Evolutionary conservation across 2,797 vertebrate genomes (phyloP).

Genomic region (Acipenser ruthenus): DNA sequence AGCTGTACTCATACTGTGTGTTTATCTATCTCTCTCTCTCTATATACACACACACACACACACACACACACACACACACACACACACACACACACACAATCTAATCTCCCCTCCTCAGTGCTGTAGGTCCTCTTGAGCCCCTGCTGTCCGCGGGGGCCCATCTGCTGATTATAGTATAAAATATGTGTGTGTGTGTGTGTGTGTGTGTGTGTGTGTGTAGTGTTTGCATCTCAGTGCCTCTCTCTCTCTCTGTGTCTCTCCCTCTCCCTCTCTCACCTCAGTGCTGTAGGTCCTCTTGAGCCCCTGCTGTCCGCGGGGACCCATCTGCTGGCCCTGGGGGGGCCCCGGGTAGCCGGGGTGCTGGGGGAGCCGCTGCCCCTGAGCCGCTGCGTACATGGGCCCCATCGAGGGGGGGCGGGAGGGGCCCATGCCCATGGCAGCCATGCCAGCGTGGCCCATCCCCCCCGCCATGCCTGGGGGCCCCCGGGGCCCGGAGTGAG

Average conservation of each 20-base stretch:
- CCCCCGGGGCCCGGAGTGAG: slow-evolving; percentile 75
- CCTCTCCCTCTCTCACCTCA: slow-evolving; percentile 59
- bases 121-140: slow-evolving; percentile 77
- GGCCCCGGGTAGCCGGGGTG: slow-evolving; percentile 64
- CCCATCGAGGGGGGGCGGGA: slow-evolving; percentile 56
- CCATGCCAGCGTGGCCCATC: slow-evolving; percentile 51
- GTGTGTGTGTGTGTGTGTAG: neutral
- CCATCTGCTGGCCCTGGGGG: slow-evolving; percentile 61
- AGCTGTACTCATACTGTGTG: no score
- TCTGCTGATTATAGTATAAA: slow-evolving; percentile 36
- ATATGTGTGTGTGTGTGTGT: neutral
- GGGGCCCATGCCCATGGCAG: slow-evolving; percentile 65
- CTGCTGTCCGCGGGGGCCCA: slow-evolving; percentile 60
- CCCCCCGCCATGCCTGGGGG: slow-evolving; percentile 41
- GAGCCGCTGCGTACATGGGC: slow-evolving; percentile 56
- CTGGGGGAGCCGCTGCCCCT: slow-evolving; percentile 74
- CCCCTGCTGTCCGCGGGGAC: slow-evolving; percentile 57
- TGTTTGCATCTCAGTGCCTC: no score
- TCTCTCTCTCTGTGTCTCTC: no score
- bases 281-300: slow-evolving; percentile 76
- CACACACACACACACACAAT: no score
- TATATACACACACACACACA: no score
- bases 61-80: no score
- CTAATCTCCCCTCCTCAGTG: no score
- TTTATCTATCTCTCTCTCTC: no score